Base-by-base conservation (phyloP, 2,888 invertebrate species). In the Watsonalla binaria region DNA sequence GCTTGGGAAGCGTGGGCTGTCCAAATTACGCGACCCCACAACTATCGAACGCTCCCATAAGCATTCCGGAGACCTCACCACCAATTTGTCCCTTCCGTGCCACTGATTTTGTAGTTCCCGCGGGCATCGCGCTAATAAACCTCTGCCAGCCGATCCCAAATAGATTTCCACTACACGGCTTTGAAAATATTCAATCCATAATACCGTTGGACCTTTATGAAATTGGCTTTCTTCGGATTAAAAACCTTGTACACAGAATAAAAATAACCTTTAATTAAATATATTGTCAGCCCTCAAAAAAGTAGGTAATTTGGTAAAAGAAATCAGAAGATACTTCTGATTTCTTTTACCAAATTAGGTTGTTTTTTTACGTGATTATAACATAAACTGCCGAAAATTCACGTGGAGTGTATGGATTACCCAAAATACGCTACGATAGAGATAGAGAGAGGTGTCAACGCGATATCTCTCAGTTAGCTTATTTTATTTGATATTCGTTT, bases 21-120 rank as follows among this genome's bases (percentile, higher is more conserved):
- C 80, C 76, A 80, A 81, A 84, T 83, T 82, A 78, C 78, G 70
- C 74, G 71, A 73, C 68, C 74, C 67, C 64, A 68, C 61, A 68
- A 76, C 76, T 74, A 76, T 76, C 75, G 72, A 75, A 71, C 70
- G 69, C 70, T 71, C 73, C 76, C 72, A 77, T 76, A 77, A 76
- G 75, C 79, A 78, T 79, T 80, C 73, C 78, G 68, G 72, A 68
- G 76, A 76, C 75, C 74, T 58, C 72, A 74, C 78, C 76, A 72
- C 78, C 81, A 82, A 87, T 86, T 87, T 83, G 84, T 84, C 82
- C 82, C 80, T 86, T 85, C 78, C 82, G 76, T 72, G 73, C 76
- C 82, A 76, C 71, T 80, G 79, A 76, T 77, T 83, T 76, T 71
- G 79, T 76, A 78, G 75, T 71, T 74, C 74, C 74, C 74, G 63